phyloP scores from a whole-genome alignment of 2,797 vertebrate genomes.

The Oryzias sinensis region DNA sequence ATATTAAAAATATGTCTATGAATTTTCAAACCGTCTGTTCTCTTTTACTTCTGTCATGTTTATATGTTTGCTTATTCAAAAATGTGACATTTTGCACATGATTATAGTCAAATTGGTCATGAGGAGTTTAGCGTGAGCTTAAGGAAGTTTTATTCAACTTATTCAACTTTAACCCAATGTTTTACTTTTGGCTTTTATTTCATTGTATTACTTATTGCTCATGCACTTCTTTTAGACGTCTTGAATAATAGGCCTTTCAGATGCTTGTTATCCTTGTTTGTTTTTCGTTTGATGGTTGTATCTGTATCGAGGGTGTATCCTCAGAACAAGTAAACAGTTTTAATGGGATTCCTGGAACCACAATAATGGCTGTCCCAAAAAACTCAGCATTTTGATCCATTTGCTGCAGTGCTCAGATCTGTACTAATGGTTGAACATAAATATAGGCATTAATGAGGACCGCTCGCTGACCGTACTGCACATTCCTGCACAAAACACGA shows the following conservation, averaged over 20 bases:
- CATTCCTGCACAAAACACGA: no score
- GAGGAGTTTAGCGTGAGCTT: constrained; percentile 6
- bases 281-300: constrained; percentile 12
- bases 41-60: not conserved
- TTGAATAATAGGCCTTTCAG: constrained; percentile 14
- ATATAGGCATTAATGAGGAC: no score
- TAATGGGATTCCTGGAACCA: constrained; percentile 54
- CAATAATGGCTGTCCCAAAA: constrained; percentile 20
- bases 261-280: constrained; percentile 28
- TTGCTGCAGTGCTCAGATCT: not conserved
- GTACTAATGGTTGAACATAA: not conserved
- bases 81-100: constrained; percentile 18
- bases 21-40: not conserved
- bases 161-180: constrained; percentile 48
- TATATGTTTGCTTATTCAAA: constrained; percentile 3
- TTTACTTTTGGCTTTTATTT: constrained; percentile 20
- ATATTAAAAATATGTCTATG: not conserved
- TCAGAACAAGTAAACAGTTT: constrained; percentile 52
- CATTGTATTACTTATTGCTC: constrained; percentile 18
- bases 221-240: constrained; percentile 11
- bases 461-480: no score
- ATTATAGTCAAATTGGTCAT: constrained; percentile 23
- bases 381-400: not conserved
- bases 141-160: constrained; percentile 10
- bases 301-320: constrained; percentile 33